Evolutionary conservation across 2,888 invertebrate species (phyloP).

Genomic region (Periphyllus acericola): DNA sequence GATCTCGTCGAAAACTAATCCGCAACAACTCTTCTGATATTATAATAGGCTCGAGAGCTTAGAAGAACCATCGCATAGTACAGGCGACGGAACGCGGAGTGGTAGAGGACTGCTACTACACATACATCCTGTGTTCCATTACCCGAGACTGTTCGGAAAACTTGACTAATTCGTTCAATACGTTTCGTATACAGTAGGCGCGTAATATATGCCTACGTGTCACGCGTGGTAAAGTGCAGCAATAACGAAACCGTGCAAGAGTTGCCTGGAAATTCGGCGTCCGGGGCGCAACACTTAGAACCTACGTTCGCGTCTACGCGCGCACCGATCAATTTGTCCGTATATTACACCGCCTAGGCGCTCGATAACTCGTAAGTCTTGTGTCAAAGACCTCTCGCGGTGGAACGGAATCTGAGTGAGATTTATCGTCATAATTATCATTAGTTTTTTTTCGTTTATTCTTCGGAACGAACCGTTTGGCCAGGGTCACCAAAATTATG

Average conservation of each 20-base stretch:
- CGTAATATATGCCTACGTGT: neutral
- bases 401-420: neutral
- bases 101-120: neutral
- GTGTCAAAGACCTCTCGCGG: neutral
- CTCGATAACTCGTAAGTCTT: neutral
- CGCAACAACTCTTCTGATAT: conserved; percentile 14
- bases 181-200: neutral
- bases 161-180: conserved; percentile 26
- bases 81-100: neutral
- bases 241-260: neutral
- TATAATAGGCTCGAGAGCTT: neutral
- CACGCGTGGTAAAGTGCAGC: neutral
- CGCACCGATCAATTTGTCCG: neutral
- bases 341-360: neutral
- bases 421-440: conserved; percentile 21
- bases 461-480: neutral
- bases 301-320: neutral
- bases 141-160: conserved; percentile 21
- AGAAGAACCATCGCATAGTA: no score
- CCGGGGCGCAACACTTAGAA: neutral
- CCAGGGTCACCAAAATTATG: neutral
- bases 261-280: neutral
- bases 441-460: neutral
- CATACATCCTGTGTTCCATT: conserved; percentile 24
- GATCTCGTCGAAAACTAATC: conserved; percentile 10